Evolutionary conservation across 2,888 invertebrate genomes (phyloP), one percentile per base, ranked within the genome.

Genomic region (Temnothorax unifasciatus): DNA sequence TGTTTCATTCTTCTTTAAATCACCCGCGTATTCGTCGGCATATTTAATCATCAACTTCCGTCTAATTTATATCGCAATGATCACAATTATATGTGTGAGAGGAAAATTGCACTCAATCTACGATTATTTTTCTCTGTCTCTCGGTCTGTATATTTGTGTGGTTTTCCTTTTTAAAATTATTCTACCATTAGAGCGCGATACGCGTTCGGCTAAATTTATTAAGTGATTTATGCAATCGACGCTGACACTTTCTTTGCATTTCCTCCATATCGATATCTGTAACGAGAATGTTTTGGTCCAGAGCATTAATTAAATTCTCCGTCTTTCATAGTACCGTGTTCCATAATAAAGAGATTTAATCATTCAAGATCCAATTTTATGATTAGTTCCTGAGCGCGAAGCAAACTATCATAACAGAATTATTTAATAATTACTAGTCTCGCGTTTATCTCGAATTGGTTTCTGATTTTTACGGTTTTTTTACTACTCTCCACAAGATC

Each of bases 271-370:
- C 68, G 25, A 68, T 25, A 41, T 21, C 8, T 4, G 21, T 8
- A 29, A 18, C 25, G 18, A 8, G 29, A 57, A 41, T 29, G 18
- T 59, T 71, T 73, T 41, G 47, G 18, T 38, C 21, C 47, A 47
- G 29, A 15, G 34, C 34, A 38, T n/a, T 63, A 47, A 47, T 77
- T 77, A 54, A 77, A 66, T 57, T 54, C 13, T 15, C 44, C 8
- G 8, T 76, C 64, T 76, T 41, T 54, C n/a, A 18, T n/a, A 13
- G 54, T n/a, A 21, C 29, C 47, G 47, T 47, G 38, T 41, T 66
- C 29, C 66, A 66, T 52, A 52, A 76, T 76, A 38, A 52, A 76
- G 41, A 76, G 76, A 76, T 76, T 52, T 76, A 25, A 77, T 77
- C 68, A 18, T 34, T n/a, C n/a, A 15, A 77, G 68, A 77, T 77